A percentile compares a stretch with the other conserved stretches of the same genome.
Evolutionary conservation across 2,113 vertebrate species (phyloP).

Genomic region (Rhadina sibilatrix): DNA sequence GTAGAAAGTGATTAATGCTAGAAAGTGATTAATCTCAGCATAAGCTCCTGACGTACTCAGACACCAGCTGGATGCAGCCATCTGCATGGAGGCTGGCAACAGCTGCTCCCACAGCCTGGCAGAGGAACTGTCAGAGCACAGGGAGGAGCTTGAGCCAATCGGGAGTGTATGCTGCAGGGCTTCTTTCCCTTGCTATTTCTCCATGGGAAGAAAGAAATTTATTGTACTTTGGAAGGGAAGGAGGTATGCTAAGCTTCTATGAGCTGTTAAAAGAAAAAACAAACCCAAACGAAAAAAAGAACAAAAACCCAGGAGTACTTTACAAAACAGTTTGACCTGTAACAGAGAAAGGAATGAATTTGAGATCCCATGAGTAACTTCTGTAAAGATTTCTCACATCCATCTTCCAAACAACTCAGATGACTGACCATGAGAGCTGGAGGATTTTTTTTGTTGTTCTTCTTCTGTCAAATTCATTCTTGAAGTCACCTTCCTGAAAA

Average conservation of each 20-base stretch:
- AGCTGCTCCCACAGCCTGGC: not conserved
- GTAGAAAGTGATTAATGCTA: not conserved
- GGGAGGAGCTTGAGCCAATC: not conserved
- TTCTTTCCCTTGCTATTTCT: not conserved
- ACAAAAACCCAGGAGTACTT: not conserved
- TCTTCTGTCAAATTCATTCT: not conserved
- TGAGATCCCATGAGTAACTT: not conserved
- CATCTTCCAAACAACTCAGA: not conserved
- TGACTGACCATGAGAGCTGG: not conserved
- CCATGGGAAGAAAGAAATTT: not conserved
- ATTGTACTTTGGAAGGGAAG: not conserved
- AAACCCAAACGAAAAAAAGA: not conserved
- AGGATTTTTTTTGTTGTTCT: not conserved
- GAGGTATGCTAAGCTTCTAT: not conserved
- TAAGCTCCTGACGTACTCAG: not conserved
- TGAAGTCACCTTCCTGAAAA: not conserved
- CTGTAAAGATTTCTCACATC: slow-evolving; percentile 16
- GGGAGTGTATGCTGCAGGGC: fast-evolving
- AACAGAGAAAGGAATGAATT: not conserved
- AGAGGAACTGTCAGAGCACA: not conserved
- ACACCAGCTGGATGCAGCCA: not conserved
- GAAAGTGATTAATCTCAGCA: not conserved
- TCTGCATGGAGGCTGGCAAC: not conserved
- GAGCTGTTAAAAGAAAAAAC: not conserved
- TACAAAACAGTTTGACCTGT: not conserved